Conservation (phyloP, 2,113 vertebrate species). For the Eolophus roseicapilla region DNA sequence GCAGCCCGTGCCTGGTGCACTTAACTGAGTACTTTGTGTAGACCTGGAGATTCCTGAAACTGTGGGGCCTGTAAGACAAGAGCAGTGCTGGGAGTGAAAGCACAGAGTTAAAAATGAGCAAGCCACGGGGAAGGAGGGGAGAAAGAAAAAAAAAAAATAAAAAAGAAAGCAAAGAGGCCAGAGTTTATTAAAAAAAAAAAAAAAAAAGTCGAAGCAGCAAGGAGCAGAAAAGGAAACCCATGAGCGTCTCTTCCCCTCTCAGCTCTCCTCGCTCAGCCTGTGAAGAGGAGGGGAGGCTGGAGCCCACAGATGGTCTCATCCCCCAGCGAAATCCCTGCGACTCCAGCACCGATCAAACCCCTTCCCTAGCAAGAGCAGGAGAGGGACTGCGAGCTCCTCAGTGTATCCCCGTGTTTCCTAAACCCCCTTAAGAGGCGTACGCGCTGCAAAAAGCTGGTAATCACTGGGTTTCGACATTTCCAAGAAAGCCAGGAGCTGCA, state of each 20-base stretch:
- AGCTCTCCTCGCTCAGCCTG: background rate
- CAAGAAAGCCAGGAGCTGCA: background rate
- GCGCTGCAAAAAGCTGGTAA: background rate
- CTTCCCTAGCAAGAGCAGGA: background rate
- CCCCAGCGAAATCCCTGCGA: fast-evolving
- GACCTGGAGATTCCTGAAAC: background rate
- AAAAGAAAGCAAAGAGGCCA: background rate
- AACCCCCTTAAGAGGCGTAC: background rate
- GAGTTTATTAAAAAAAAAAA: background rate
- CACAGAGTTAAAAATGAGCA: background rate
- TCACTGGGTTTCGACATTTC: background rate
- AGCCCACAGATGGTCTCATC: background rate
- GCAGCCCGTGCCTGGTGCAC: fast-evolving
- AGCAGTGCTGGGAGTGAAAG: background rate
- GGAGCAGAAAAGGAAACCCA: constrained; percentile 6
- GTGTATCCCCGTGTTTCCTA: background rate
- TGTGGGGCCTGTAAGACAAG: background rate
- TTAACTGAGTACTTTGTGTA: background rate
- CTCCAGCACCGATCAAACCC: background rate
- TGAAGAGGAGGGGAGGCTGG: background rate
- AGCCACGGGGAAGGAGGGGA: background rate
- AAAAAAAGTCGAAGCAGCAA: background rate
- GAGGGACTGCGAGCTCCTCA: background rate
- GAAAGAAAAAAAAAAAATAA: fast-evolving
- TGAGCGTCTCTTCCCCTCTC: background rate